Evolutionary conservation across 2,797 vertebrate species (phyloP).

Genomic region (Smutsia temminckii): DNA sequence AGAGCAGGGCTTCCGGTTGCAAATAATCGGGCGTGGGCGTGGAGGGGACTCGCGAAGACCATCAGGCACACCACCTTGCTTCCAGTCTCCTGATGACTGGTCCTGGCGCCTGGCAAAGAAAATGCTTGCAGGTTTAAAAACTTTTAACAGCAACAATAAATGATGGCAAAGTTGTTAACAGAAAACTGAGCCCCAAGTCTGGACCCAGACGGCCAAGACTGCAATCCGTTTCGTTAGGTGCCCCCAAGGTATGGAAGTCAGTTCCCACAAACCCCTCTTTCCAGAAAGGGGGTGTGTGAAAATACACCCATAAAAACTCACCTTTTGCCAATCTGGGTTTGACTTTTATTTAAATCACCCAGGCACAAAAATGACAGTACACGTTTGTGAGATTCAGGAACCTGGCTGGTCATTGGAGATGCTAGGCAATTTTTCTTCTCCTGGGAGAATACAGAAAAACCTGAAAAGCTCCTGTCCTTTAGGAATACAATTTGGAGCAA

Average conservation of each 20-base stretch:
- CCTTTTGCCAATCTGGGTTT: background rate
- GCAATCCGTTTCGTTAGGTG: rapidly evolving
- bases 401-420: rapidly evolving
- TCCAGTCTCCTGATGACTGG: rapidly evolving
- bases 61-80: rapidly evolving
- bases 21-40: rapidly evolving
- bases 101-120: background rate
- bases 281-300: background rate
- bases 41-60: no score
- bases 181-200: background rate
- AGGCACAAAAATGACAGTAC: background rate
- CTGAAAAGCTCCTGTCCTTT: no score
- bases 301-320: background rate
- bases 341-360: background rate
- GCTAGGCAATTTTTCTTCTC: background rate
- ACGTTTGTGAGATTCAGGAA: background rate
- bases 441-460: background rate
- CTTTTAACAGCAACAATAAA: background rate
- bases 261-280: background rate
- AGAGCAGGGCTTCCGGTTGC: background rate
- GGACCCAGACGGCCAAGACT: background rate
- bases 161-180: background rate
- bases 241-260: background rate
- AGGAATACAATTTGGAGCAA: rapidly evolving
- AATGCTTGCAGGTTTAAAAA: background rate